Percentiles rank a stretch among this genome's conserved stretches.
Conservation (phyloP, 2,888 invertebrate genomes). For the Lasioglossum morio region DNA sequence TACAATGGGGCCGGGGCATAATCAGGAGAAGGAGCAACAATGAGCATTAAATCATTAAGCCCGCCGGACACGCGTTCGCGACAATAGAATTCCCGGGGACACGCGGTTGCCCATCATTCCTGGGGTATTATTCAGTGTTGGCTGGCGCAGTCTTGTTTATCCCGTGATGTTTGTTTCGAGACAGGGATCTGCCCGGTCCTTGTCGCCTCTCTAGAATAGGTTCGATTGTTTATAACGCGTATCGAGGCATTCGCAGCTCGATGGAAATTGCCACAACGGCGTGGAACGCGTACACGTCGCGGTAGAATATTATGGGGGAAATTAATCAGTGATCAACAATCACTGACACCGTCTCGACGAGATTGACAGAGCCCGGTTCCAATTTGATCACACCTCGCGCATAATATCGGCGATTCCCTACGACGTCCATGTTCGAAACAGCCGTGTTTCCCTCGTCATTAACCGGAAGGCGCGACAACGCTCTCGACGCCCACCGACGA, state of each 20-base stretch:
- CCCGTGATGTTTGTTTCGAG: constrained; percentile 48
- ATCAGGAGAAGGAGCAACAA: constrained; percentile 67
- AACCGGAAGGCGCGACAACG: constrained; percentile 41
- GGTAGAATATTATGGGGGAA: too few species aligned
- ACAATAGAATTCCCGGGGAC: constrained; percentile 67
- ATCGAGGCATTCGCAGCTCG: background rate
- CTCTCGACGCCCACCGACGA: constrained; percentile 49
- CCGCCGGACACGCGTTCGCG: constrained; percentile 61
- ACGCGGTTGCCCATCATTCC: constrained; percentile 51
- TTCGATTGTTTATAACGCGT: background rate
- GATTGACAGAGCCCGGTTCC: too few species aligned
- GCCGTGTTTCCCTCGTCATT: constrained; percentile 64
- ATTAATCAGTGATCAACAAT: too few species aligned
- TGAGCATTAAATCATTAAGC: constrained; percentile 74
- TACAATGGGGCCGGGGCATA: constrained; percentile 57
- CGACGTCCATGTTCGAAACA: constrained; percentile 23
- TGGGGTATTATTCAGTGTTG: constrained; percentile 61
- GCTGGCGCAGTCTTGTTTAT: constrained; percentile 53
- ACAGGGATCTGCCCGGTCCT: constrained; percentile 13
- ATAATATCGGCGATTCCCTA: constrained; percentile 48
- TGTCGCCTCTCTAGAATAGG: constrained; percentile 33
- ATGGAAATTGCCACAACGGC: background rate
- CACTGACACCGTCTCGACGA: too few species aligned
- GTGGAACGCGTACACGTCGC: too few species aligned
- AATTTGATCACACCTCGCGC: background rate